Evolutionary conservation across 2,113 vertebrate genomes (phyloP), one percentile per base, ranked within the genome.

Genomic region (Crotophaga sulcirostris): DNA sequence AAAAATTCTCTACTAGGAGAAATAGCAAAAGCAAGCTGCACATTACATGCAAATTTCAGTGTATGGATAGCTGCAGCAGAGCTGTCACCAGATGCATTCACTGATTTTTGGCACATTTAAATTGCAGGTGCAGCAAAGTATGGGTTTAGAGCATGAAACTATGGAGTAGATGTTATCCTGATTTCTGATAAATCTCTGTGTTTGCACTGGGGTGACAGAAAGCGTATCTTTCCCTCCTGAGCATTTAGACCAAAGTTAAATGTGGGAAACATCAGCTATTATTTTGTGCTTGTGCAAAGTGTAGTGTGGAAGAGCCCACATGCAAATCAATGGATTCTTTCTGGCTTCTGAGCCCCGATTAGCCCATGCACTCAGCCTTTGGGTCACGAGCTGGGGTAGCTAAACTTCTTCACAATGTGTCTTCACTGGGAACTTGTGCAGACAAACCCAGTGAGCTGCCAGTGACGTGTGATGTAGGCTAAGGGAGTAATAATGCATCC

Each of bases 381-480:
- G 52, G 38, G 21, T 19, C 7, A 10, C 54, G 38, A 64, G 73
- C 66, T 82, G 40, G n/a, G 25, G 19, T 33, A 62, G 59, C 72
- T 88, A 11, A 68, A 62, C 25, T 38, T 62, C 54, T 54, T 29
- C 45, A 55, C 58, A n/a, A 9, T 42, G 7, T 9, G 9, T 67
- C 42, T 59, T 40, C 82, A 6, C 47, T 2, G 6, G 55, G 24
- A 16, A 26, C 63, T 55, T 6, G 16, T 10, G 26, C 56, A 26
- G 51, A 25, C 0, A 3, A 2, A 64, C n/a, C 56, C 51, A 47
- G 38, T 45, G 67, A 40, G 42, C 33, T 31, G 67, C 31, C 38
- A 8, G 56, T 44, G 47, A 31, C 1, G 1, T 49, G 4, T 14
- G 45, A 1, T 29, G 49, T 1, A 24, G 67, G 51, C 51, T 25